Conservation (phyloP, 2,888 invertebrate species). For the Himalopsyche kuldschensis region DNA sequence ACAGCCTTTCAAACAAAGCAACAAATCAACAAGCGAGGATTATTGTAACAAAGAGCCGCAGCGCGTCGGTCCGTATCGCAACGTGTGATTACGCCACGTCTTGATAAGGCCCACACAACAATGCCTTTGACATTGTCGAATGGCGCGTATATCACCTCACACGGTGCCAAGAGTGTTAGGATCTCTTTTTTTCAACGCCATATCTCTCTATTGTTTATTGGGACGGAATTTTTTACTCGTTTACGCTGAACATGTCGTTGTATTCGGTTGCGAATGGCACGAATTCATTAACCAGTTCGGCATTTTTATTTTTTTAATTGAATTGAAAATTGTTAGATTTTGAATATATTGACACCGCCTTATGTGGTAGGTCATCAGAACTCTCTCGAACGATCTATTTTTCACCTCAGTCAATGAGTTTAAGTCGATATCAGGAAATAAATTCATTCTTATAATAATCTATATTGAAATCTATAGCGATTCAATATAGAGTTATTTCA, state of each 20-base stretch:
- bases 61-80: neutral
- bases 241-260: neutral
- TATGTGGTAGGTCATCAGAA: too few species aligned
- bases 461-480: too few species aligned
- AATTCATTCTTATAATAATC: too few species aligned
- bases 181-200: neutral
- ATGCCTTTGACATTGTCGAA: neutral
- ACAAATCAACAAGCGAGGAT: neutral
- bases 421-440: too few species aligned
- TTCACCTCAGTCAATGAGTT: too few species aligned
- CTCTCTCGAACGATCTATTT: too few species aligned
- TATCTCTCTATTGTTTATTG: neutral
- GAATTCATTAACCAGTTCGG: too few species aligned
- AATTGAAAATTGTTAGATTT: too few species aligned
- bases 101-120: neutral
- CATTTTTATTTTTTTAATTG: too few species aligned
- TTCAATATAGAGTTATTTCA: too few species aligned
- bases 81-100: neutral
- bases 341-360: too few species aligned
- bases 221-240: neutral
- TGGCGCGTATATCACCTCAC: neutral
- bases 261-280: too few species aligned
- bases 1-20: neutral
- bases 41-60: neutral
- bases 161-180: neutral